These are phyloP conservation scores for Ceriagrion tenellum DNA, from an alignment of 2,888 invertebrate species.

Conservation along the genomic window DNA sequence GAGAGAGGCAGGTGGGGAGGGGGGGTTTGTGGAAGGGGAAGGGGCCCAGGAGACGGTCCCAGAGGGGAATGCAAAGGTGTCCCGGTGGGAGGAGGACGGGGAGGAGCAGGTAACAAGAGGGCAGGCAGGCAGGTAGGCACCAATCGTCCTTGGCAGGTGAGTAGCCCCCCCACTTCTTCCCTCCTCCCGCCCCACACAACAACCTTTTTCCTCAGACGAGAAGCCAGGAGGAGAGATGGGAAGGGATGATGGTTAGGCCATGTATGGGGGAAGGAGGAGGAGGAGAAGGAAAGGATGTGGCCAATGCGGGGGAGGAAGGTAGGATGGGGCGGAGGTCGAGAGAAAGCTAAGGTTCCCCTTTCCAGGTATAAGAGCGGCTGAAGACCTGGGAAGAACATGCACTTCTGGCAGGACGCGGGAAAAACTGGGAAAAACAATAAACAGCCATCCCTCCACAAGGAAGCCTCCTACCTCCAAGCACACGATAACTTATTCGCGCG, in stretches of 20 bases:
- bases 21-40: too few relatives aligned
- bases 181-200: neutral
- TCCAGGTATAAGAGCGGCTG: neutral
- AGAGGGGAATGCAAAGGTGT: too few relatives aligned
- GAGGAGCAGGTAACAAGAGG: neutral
- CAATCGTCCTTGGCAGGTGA: slow-evolving; percentile 31
- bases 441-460: neutral
- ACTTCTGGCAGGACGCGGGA: too few relatives aligned
- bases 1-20: too few relatives aligned
- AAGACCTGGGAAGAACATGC: neutral
- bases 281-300: neutral
- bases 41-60: too few relatives aligned
- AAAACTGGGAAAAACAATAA: neutral
- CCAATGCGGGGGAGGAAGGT: neutral
- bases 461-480: neutral
- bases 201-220: neutral
- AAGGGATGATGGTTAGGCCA: neutral
- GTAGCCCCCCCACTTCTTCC: neutral
- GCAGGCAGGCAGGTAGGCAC: neutral
- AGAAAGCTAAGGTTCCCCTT: neutral
- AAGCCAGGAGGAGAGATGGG: neutral
- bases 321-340: neutral
- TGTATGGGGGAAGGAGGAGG: neutral
- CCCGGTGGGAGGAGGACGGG: neutral
- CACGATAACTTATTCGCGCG: neutral